Base-by-base conservation (phyloP, 2,888 invertebrate genomes). In the Ctena decussata region DNA sequence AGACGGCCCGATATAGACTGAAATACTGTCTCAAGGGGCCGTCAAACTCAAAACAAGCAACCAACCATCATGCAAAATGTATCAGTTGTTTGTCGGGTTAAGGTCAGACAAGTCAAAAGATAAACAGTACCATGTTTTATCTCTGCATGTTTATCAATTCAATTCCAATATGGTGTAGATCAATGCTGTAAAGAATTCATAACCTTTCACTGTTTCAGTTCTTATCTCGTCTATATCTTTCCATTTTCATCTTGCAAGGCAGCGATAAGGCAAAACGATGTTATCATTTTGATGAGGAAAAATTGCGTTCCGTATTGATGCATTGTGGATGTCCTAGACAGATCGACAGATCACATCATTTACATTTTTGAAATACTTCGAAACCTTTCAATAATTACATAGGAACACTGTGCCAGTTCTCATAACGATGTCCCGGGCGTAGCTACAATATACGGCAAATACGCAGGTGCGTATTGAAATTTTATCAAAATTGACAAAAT, bases 281-380 rank as follows among this genome's bases (percentile, higher is more conserved):
- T 57, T 57, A 27, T 57, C 57, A 65, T 35, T 21, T 8, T 18
- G 35, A 65, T 65, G 35, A 30, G 18, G 65, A 65, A 65, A 35
- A 18, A 35, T 35, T 18, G 18, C 21, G 11, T 35, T 30, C 15
- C 18, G 18, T 8, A 1, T 35, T 65, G 65, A 65, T 65, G 65
- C 65, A 65, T 65, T 65, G 65, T 65, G 65, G 35, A 65, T 65
- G 65, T 32, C 65, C 65, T 8, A 65, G n/a, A n/a, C n/a, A n/a
- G n/a, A n/a, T n/a, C n/a, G n/a, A n/a, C n/a, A n/a, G n/a, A n/a
- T n/a, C n/a, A n/a, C n/a, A n/a, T n/a, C n/a, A n/a, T n/a, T n/a
- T n/a, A n/a, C n/a, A n/a, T n/a, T n/a, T n/a, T n/a, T n/a, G n/a
- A n/a, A n/a, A n/a, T n/a, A n/a, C n/a, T n/a, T n/a, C n/a, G n/a